Conservation (phyloP, 2,113 vertebrate genomes). For the Pantherophis guttatus region DNA sequence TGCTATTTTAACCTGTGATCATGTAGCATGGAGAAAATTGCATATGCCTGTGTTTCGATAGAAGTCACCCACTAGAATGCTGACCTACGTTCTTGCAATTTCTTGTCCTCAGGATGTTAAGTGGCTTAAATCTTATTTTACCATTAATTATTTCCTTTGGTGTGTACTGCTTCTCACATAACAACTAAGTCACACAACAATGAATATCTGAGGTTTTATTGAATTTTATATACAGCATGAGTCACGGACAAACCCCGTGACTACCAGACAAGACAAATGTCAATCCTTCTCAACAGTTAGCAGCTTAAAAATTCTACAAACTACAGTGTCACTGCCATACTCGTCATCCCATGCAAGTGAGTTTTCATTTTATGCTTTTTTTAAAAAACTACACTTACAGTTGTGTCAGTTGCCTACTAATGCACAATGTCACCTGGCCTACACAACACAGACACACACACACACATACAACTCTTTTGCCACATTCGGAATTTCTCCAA, state of each 20-base stretch:
- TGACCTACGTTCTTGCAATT: neutral
- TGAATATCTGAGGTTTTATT: conserved; percentile 82
- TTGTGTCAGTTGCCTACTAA: conserved; percentile 71
- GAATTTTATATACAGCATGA: conserved; percentile 78
- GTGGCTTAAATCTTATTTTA: neutral
- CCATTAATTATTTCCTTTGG: neutral
- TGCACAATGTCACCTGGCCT: conserved; percentile 65
- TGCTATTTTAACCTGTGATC: neutral
- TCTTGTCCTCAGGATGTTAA: neutral
- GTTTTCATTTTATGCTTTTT: conserved; percentile 70
- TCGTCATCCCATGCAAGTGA: conserved; percentile 76
- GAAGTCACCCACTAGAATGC: neutral
- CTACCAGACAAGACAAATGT: conserved; percentile 74
- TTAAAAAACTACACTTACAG: conserved; percentile 72
- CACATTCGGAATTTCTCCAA: conserved; percentile 65
- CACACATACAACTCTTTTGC: conserved; percentile 60
- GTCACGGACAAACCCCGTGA: conserved; percentile 66
- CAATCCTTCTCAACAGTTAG: conserved; percentile 79
- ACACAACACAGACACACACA: conserved; percentile 68
- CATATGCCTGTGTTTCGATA: neutral
- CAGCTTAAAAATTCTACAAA: conserved; percentile 78
- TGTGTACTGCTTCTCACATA: neutral
- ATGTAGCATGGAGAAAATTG: neutral
- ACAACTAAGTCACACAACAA: conserved; percentile 9
- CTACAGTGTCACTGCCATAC: conserved; percentile 78